Conservation (phyloP, 2,113 vertebrate species). For the Merops nubicus region DNA sequence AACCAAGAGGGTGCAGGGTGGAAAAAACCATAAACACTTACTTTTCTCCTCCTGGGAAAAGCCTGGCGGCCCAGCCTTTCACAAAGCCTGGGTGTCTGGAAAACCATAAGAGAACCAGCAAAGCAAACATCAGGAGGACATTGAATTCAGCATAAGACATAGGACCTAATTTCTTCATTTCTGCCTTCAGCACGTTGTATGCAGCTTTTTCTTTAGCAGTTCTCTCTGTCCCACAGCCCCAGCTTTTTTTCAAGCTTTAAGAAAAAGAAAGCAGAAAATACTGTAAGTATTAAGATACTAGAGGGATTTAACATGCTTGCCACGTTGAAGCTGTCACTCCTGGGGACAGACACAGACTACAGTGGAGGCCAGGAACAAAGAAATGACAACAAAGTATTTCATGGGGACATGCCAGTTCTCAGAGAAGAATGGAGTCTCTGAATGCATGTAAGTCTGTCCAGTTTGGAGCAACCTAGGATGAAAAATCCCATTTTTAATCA, state of each 20-base stretch:
- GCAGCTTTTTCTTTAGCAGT: conserved; percentile 81
- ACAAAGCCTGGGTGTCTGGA: conserved; percentile 91
- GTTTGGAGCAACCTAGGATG: not conserved
- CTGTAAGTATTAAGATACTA: not conserved
- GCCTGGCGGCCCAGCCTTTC: conserved; percentile 83
- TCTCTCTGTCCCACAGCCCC: conserved; percentile 80
- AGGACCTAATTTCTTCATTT: conserved; percentile 86
- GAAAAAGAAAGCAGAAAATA: not conserved
- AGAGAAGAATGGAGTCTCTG: not conserved
- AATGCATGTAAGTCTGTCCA: not conserved
- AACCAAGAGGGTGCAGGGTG: not conserved
- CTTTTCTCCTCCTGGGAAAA: conserved; percentile 86
- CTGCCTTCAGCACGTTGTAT: conserved; percentile 80
- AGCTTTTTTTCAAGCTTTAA: conserved; percentile 84
- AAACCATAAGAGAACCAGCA: conserved; percentile 92
- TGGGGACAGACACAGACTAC: not conserved
- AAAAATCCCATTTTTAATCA: not conserved
- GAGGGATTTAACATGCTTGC: not conserved
- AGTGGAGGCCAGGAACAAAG: conserved; percentile 3
- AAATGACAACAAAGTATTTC: not conserved
- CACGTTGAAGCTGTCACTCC: not conserved
- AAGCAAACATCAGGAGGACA: conserved; percentile 85
- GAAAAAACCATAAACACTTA: conserved; percentile 47
- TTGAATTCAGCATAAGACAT: conserved; percentile 88
- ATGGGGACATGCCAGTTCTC: not conserved